Evolutionary conservation across 2,888 invertebrate genomes (phyloP).

Genomic region (Lissonota sp.): DNA sequence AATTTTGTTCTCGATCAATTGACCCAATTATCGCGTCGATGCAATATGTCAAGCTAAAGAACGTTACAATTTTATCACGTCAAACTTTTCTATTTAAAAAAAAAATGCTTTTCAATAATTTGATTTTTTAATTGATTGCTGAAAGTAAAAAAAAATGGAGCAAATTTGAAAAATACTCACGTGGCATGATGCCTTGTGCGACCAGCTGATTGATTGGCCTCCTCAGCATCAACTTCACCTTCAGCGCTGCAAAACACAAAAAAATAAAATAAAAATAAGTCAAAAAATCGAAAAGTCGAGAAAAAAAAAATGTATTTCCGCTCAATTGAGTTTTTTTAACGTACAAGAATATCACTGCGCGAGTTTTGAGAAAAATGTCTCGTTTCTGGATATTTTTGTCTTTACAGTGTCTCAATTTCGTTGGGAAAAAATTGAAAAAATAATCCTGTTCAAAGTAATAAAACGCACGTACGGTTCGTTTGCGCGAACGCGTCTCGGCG

Average conservation of each 20-base stretch:
- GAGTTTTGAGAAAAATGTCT: conserved; percentile 41
- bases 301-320: conserved; percentile 2
- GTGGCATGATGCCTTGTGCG: conserved; percentile 99
- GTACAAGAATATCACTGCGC: background rate
- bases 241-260: conserved; percentile 91
- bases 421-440: conserved; percentile 27
- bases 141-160: background rate
- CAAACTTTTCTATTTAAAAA: conserved; percentile 7
- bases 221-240: conserved; percentile 98
- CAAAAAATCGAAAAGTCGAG: conserved; percentile 36
- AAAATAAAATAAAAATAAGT: conserved; percentile 64
- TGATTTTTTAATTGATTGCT: too few species aligned
- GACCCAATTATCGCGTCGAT: conserved; percentile 1
- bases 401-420: conserved; percentile 5
- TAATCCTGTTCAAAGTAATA: conserved; percentile 29
- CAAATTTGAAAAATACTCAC: conserved; percentile 88
- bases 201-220: conserved; percentile 97
- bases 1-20: conserved; percentile 35
- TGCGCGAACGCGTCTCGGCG: conserved; percentile 35
- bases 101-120: background rate
- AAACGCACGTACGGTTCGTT: conserved; percentile 53
- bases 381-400: conserved; percentile 42
- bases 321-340: background rate
- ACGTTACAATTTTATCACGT: too few species aligned
- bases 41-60: conserved; percentile 12